Evolutionary conservation across 2,888 invertebrate genomes (phyloP).

Genomic region (Xanthorhoe designata): DNA sequence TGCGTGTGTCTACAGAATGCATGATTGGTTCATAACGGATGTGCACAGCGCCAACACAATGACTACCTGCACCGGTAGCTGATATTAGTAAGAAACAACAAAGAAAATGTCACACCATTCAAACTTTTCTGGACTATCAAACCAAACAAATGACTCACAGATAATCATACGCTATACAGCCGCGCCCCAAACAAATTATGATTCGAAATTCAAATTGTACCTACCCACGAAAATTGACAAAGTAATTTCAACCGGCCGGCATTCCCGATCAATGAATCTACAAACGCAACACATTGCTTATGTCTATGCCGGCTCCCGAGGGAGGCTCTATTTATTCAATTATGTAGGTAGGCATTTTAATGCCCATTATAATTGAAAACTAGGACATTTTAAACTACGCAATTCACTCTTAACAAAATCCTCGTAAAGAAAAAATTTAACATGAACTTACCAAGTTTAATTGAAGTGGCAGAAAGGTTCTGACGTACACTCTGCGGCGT

Average conservation of each 20-base stretch:
- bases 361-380: not conserved
- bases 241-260: slow-evolving; percentile 31
- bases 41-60: slow-evolving; percentile 21
- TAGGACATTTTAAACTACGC: not conserved
- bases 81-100: not conserved
- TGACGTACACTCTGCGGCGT: slow-evolving; percentile 65
- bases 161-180: slow-evolving; percentile 11
- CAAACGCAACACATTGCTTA: slow-evolving; percentile 46
- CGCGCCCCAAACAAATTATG: slow-evolving; percentile 24
- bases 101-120: slow-evolving; percentile 7
- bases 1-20: slow-evolving; percentile 29
- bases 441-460: slow-evolving; percentile 66
- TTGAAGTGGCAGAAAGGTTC: slow-evolving; percentile 54
- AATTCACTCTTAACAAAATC: not conserved
- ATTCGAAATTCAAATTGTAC: slow-evolving; percentile 1
- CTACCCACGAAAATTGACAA: slow-evolving; percentile 10
- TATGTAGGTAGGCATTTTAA: not conserved
- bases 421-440: slow-evolving; percentile 38
- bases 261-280: slow-evolving; percentile 55
- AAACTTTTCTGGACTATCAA: not conserved
- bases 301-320: slow-evolving; percentile 57
- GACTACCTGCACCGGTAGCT: slow-evolving; percentile 3
- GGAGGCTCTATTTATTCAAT: slow-evolving; percentile 38
- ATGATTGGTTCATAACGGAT: slow-evolving; percentile 33
- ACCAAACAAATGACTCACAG: slow-evolving; percentile 11